Base-by-base conservation (phyloP, 1,140 invertebrate genomes). In the Eumaeus atala region DNA sequence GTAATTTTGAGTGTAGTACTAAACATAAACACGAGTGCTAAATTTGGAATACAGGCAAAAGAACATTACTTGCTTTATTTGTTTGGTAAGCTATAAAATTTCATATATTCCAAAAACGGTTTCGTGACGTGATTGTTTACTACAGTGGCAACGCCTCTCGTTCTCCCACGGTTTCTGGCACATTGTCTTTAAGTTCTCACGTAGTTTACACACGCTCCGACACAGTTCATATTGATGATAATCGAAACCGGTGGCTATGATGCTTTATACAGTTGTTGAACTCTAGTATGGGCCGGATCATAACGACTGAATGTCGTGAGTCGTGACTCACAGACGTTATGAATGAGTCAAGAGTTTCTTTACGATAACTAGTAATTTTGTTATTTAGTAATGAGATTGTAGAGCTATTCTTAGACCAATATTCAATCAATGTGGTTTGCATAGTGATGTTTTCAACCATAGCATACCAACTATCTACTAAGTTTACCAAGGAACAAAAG, bases 61-160 rank as follows among this genome's bases (percentile, higher is more conserved):
- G 21, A 28, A 3, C 21, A 28, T 6, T 28, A 2, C 21, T 28
- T 28, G 2, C 21, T 28, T 28, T 28, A 28, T 28, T 28, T 28
- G 2, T 28, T 6, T 28, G 21, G 21, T 28, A 28, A 28, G 21
- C 21, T 28, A 28, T 28, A 28, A 28, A 28, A 3, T 3, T 28
- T 28, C 21, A 28, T 42, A 54, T 64, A 61, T 64, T 57, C 59
- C 64, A 72, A 77, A 68, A 80, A 67, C 75, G 75, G 69, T 67
- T 67, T 55, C 83, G 71, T 87, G 81, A 84, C 83, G 80, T 83
- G 80, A 86, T 84, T 86, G 85, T 87, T 87, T 84, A 87, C 80
- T 79, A 82, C 68, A 74, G 80, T 74, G 85, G 82, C 84, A 87
- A 87, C 85, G 85, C 85, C 85, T 87, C 83, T 78, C 64, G 66